Percentiles rank a stretch among this genome's conserved stretches.
These are phyloP conservation scores for Onychomys leucogaster DNA, from an alignment of 2,797 vertebrate species.

Conservation along the genomic window DNA sequence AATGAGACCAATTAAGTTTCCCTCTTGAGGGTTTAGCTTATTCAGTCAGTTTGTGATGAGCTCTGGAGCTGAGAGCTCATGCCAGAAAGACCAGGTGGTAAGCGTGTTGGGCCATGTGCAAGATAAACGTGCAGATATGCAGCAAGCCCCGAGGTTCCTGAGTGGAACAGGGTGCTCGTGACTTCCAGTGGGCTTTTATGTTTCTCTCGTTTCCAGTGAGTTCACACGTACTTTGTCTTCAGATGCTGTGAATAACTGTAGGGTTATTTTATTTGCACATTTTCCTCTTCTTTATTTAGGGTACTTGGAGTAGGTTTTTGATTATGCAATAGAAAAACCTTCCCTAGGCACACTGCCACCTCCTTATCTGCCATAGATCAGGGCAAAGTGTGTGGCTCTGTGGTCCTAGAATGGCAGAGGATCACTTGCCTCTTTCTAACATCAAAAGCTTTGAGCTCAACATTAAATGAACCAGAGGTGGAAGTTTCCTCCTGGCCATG, in stretches of 20 bases:
- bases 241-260: background rate
- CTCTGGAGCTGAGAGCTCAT: background rate
- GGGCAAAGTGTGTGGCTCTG: background rate
- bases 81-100: background rate
- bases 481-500: background rate
- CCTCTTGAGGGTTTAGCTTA: background rate
- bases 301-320: background rate
- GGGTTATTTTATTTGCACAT: background rate
- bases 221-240: background rate
- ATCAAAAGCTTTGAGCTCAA: background rate
- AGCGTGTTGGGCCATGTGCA: background rate
- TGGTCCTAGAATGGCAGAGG: background rate
- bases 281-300: background rate
- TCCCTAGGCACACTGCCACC: background rate
- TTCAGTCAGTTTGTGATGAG: background rate
- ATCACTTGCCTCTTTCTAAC: background rate
- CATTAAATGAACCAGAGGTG: background rate
- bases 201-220: background rate
- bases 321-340: background rate
- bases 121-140: background rate
- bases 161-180: background rate
- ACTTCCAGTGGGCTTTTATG: background rate
- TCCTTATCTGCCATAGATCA: background rate
- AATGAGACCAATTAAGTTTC: background rate
- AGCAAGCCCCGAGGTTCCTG: background rate